Evolutionary conservation across 2,797 vertebrate species (phyloP).

Genomic region (Chaunax sp.): DNA sequence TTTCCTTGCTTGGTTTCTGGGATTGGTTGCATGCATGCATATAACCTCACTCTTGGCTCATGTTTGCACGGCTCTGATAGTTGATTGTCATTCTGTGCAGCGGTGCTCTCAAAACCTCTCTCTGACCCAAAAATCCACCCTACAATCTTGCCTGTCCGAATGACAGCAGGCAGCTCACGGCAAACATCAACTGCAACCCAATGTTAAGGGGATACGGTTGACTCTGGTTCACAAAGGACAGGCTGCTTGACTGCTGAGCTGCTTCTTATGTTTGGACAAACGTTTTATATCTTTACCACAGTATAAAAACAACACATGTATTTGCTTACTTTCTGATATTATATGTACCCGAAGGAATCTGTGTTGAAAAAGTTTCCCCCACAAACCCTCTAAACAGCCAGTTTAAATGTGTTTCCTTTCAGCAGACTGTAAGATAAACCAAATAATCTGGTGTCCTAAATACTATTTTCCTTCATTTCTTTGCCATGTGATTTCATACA

Average conservation of each 20-base stretch:
- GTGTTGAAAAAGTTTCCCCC: constrained; percentile 19
- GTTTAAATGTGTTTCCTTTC: constrained; percentile 32
- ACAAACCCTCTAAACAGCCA: constrained; percentile 29
- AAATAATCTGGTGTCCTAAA: constrained; percentile 38
- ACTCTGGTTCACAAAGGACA: constrained; percentile 29
- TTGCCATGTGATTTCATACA: constrained; percentile 35
- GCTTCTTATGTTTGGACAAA: constrained; percentile 18
- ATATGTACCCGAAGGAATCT: constrained; percentile 18
- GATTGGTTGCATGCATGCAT: constrained; percentile 37
- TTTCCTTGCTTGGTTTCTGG: constrained; percentile 40
- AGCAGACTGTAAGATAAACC: constrained; percentile 26
- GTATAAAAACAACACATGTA: constrained; percentile 11
- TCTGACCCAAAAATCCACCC: constrained; percentile 49
- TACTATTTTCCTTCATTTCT: constrained; percentile 22
- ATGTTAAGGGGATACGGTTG: constrained; percentile 18
- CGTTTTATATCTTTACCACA: constrained; percentile 34
- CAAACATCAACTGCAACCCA: constrained; percentile 33
- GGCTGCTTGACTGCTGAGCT: not conserved
- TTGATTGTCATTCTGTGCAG: constrained; percentile 54
- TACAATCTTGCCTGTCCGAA: constrained; percentile 19
- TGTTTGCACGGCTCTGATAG: constrained; percentile 45
- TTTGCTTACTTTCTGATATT: constrained; percentile 28
- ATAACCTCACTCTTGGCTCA: constrained; percentile 47
- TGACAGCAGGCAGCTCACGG: constrained; percentile 30
- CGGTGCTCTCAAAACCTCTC: constrained; percentile 47